A percentile compares a stretch with the other conserved stretches of the same genome.
These are phyloP conservation scores for Sebastes diaconus DNA, from an alignment of 2,797 vertebrate genomes.

Conservation along the genomic window DNA sequence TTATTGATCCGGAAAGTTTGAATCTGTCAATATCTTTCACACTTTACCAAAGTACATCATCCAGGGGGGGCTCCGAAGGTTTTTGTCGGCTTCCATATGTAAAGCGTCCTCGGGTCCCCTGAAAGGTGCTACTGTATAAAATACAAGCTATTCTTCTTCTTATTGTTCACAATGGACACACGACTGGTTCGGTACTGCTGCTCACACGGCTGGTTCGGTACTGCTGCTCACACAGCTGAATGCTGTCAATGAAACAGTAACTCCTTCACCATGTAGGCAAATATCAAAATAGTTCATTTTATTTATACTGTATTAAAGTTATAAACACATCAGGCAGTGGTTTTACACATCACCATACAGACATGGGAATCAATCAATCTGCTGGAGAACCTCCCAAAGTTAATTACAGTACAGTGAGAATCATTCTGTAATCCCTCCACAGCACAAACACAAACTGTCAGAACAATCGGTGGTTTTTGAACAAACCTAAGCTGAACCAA, in stretches of 20 bases:
- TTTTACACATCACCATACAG: conserved; percentile 80
- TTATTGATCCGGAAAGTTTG: too few relatives aligned
- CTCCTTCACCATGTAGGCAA: conserved; percentile 48
- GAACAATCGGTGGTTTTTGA: conserved; percentile 68
- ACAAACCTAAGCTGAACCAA: conserved; percentile 71
- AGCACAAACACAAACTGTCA: conserved; percentile 20
- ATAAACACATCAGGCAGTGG: conserved; percentile 87
- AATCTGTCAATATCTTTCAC: too few relatives aligned
- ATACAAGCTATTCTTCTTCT: neutral
- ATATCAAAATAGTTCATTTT: conserved; percentile 87
- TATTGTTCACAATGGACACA: neutral
- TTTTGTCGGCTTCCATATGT: neutral
- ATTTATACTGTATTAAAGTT: conserved; percentile 86
- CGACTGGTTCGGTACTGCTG: too few relatives aligned
- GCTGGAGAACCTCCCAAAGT: conserved; percentile 47
- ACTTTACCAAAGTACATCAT: too few relatives aligned
- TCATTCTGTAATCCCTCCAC: conserved; percentile 19
- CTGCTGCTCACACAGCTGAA: neutral
- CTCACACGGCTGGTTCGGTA: too few relatives aligned
- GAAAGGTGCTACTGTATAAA: too few relatives aligned
- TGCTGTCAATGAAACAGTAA: conserved; percentile 9
- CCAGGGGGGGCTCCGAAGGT: too few relatives aligned
- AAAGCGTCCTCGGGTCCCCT: too few relatives aligned
- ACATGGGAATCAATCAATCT: conserved; percentile 60
- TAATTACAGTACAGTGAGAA: conserved; percentile 76